Evolutionary conservation across 2,797 vertebrate genomes (phyloP).

Genomic region (Peromyscus nudipes): DNA sequence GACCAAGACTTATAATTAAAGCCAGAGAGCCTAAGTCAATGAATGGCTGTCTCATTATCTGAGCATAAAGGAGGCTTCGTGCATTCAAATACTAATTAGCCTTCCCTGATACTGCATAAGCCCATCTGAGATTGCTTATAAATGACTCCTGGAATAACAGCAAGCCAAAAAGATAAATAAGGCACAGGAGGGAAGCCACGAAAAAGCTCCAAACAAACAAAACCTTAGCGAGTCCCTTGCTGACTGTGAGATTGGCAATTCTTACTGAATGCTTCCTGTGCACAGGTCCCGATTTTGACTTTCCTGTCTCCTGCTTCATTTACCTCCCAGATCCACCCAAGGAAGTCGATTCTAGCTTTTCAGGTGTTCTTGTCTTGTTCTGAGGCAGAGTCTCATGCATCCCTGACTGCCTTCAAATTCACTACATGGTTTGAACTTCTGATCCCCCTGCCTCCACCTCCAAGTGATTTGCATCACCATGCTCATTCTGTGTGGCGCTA

Average conservation of each 20-base stretch:
- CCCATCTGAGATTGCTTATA: background rate
- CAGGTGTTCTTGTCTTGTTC: background rate
- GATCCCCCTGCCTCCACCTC: background rate
- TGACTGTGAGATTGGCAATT: background rate
- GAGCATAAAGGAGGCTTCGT: background rate
- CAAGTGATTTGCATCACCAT: too few relatives aligned
- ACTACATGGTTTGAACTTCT: background rate
- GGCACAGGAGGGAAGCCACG: background rate
- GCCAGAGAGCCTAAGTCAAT: background rate
- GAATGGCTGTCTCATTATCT: background rate
- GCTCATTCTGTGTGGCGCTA: background rate
- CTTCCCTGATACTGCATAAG: background rate
- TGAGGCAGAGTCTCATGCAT: background rate
- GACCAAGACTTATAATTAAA: constrained; percentile 45
- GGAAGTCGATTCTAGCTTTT: background rate
- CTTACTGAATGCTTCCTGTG: background rate
- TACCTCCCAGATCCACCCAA: background rate
- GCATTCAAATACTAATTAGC: constrained; percentile 12
- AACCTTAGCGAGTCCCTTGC: background rate
- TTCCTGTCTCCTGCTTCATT: background rate
- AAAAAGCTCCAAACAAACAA: background rate
- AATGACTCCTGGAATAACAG: background rate
- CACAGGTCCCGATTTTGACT: background rate
- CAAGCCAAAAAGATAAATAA: background rate
- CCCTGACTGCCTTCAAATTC: background rate